Conservation (phyloP, 2,888 invertebrate species). For the Cinara cedri region DNA sequence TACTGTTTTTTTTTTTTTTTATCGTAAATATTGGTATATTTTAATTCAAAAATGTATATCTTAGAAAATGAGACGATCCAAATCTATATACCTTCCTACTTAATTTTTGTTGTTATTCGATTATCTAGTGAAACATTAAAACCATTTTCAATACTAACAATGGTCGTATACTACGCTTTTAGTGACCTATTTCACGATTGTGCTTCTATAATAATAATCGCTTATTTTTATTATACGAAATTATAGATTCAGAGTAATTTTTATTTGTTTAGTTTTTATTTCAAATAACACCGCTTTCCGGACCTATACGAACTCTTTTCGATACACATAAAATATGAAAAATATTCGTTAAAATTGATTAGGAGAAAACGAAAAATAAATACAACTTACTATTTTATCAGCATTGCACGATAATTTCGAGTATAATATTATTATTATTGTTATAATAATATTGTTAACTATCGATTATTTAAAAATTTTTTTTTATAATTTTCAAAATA, state of each 20-base stretch:
- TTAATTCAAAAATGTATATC: neutral
- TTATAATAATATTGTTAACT: no score
- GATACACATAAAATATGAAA: conserved; percentile 38
- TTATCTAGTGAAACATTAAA: conserved; percentile 19
- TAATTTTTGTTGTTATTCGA: conserved; percentile 20
- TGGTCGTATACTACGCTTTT: conserved; percentile 53
- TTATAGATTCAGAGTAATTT: conserved; percentile 35
- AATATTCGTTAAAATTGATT: neutral
- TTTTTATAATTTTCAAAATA: conserved; percentile 19
- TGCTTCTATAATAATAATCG: conserved; percentile 48
- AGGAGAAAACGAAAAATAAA: neutral
- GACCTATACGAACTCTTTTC: conserved; percentile 31
- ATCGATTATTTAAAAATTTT: no score
- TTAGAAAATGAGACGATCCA: conserved; percentile 14
- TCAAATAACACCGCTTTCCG: conserved; percentile 22
- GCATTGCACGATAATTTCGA: conserved; percentile 21
- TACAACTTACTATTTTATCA: conserved; percentile 3
- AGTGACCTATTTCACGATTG: conserved; percentile 51
- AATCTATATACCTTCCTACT: no score
- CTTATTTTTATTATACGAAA: conserved; percentile 39
- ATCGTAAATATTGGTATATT: conserved; percentile 11
- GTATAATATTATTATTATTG: neutral
- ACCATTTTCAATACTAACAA: conserved; percentile 49
- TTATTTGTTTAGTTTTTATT: conserved; percentile 21
- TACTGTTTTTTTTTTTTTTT: conserved; percentile 7